A percentile compares a stretch with the other conserved stretches of the same genome.
Evolutionary conservation across 2,888 invertebrate species (phyloP).

Genomic region (Scaptomyza cyrtandrae): DNA sequence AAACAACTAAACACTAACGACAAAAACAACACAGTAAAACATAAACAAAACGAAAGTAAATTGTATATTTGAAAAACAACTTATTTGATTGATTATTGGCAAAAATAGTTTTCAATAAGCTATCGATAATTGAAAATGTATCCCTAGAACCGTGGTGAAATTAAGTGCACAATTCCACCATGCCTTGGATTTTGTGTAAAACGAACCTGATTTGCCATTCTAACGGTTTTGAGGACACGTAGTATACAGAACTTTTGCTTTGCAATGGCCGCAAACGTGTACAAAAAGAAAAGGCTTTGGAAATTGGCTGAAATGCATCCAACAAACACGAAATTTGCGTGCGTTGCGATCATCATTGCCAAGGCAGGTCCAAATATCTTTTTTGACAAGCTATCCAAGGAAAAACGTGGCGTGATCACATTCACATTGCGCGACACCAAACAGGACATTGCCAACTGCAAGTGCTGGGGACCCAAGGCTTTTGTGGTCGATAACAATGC

Average conservation of each 20-base stretch:
- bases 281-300: conserved; percentile 6
- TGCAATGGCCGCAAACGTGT: conserved; percentile 33
- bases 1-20: conserved; percentile 23
- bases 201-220: neutral
- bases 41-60: conserved; percentile 44
- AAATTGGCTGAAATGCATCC: conserved; percentile 53
- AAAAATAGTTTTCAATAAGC: neutral
- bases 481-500: conserved; percentile 87
- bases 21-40: conserved; percentile 20
- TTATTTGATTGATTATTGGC: neutral
- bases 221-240: conserved; percentile 18
- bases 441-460: conserved; percentile 89
- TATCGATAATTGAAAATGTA: neutral
- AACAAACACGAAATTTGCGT: conserved; percentile 79
- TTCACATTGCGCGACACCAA: conserved; percentile 91
- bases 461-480: conserved; percentile 90
- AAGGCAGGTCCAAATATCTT: conserved; percentile 87
- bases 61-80: conserved; percentile 18
- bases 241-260: neutral
- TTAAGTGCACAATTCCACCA: neutral
- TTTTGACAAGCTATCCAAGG: conserved; percentile 80
- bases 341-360: conserved; percentile 87
- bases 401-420: conserved; percentile 89
- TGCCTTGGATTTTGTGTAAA: neutral
- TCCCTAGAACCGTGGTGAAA: neutral